Evolutionary conservation across 2,113 vertebrate genomes (phyloP).

Genomic region (Willisornis vidua): DNA sequence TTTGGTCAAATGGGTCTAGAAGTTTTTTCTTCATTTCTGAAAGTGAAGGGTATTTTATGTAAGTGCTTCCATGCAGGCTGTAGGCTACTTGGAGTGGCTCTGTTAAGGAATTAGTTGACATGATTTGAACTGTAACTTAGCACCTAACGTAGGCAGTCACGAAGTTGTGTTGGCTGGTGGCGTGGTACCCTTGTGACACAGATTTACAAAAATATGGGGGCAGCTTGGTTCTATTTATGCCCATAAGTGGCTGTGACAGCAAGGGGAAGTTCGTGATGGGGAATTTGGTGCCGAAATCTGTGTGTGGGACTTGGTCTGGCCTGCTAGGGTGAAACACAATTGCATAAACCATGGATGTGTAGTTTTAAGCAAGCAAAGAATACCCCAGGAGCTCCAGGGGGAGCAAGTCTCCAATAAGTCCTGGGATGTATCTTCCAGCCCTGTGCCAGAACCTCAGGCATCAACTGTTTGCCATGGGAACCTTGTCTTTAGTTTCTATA

Average conservation of each 20-base stretch:
- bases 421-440: accelerated
- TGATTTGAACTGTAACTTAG: neutral
- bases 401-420: neutral
- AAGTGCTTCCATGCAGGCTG: neutral
- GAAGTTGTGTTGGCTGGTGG: neutral
- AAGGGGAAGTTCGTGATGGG: neutral
- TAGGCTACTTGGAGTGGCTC: neutral
- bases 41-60: neutral
- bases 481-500: neutral
- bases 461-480: neutral
- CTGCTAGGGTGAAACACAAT: neutral
- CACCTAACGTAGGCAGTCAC: neutral
- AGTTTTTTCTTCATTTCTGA: neutral
- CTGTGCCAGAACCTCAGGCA: neutral
- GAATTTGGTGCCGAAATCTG: neutral
- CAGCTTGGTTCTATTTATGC: neutral
- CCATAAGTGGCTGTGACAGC: neutral
- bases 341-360: neutral
- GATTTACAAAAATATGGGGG: neutral
- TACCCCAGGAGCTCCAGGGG: neutral
- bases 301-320: neutral
- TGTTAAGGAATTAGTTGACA: neutral
- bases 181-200: neutral
- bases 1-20: neutral
- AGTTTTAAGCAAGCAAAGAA: neutral